These are phyloP conservation scores for Watsonalla cultraria DNA, from an alignment of 2,888 invertebrate species.

Conservation along the genomic window DNA sequence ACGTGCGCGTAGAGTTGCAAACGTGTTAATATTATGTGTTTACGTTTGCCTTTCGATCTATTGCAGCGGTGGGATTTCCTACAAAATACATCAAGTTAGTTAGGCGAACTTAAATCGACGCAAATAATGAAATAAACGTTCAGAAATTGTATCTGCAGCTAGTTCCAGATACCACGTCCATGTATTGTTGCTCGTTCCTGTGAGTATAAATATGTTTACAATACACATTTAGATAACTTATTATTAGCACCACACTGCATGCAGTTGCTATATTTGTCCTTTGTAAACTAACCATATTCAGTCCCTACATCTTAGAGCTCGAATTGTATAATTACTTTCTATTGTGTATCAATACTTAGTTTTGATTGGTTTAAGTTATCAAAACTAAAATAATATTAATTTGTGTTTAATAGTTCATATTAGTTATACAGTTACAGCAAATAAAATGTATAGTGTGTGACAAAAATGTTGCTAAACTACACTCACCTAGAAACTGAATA, in stretches of 20 bases:
- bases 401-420: no score
- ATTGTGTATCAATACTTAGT: no score
- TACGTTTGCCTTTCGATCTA: constrained; percentile 37
- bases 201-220: constrained; percentile 41
- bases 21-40: constrained; percentile 46
- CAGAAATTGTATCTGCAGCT: constrained; percentile 32
- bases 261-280: neutral
- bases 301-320: neutral
- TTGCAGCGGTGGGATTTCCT: constrained; percentile 33
- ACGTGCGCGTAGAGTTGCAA: constrained; percentile 27
- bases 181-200: constrained; percentile 79
- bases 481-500: neutral
- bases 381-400: no score
- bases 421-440: no score
- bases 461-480: no score
- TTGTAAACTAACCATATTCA: neutral
- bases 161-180: constrained; percentile 60
- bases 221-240: neutral
- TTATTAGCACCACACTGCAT: constrained; percentile 5
- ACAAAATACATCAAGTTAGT: constrained; percentile 31
- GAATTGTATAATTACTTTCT: constrained; percentile 16
- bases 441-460: no score
- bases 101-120: constrained; percentile 24
- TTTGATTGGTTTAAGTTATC: no score
- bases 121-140: constrained; percentile 42